Conservation (phyloP, 35 echinoderm and acorn worm genomes). For the Lytechinus pictus region DNA sequence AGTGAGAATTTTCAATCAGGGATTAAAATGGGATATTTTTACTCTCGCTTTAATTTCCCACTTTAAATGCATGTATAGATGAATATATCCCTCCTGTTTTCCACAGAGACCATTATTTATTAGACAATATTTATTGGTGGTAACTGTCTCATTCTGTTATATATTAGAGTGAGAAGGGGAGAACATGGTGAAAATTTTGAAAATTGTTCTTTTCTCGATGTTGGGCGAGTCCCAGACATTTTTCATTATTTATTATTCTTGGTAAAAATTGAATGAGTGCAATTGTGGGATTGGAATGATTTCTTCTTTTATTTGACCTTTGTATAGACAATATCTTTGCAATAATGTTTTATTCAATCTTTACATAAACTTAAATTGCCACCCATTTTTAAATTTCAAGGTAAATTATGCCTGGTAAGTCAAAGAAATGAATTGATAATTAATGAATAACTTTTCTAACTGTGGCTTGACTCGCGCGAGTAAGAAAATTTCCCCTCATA, state of each 20-base stretch:
- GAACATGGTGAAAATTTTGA: too few species aligned
- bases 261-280: constrained; percentile 7
- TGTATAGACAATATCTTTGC: constrained; percentile 8
- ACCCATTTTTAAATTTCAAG: neutral
- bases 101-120: constrained; percentile 18
- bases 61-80: constrained; percentile 33
- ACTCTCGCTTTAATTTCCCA: neutral
- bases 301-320: neutral
- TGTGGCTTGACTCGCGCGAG: neutral
- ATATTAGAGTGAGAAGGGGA: neutral
- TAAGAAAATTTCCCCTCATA: neutral
- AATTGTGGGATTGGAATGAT: constrained; percentile 31
- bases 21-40: neutral
- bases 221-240: neutral
- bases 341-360: neutral
- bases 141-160: neutral
- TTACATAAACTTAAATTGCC: neutral
- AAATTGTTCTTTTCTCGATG: neutral
- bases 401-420: neutral
- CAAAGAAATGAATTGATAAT: neutral
- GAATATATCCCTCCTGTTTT: neutral
- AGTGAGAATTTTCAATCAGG: constrained; percentile 35
- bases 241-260: constrained; percentile 41
- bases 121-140: constrained; percentile 32
- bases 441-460: neutral